phyloP scores from a whole-genome alignment of 2,888 invertebrate genomes.

The Eudemis profundana region DNA sequence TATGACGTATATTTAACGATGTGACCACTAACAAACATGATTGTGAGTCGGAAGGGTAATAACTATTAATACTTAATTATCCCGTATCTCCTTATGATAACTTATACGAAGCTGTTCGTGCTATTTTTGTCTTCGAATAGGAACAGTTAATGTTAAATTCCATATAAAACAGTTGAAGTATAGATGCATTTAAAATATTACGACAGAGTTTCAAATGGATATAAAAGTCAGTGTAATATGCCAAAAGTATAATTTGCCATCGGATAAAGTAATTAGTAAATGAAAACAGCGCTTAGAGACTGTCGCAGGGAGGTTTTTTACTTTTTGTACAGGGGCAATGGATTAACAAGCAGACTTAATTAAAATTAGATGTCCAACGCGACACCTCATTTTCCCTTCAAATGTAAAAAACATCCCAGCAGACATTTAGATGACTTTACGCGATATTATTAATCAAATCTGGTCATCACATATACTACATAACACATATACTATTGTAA shows the following conservation, averaged over 20 bases:
- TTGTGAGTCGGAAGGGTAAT: slow-evolving; percentile 83
- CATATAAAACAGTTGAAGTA: slow-evolving; percentile 67
- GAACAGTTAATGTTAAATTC: slow-evolving; percentile 72
- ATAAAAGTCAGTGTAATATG: slow-evolving; percentile 62
- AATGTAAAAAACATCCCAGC: slow-evolving; percentile 14
- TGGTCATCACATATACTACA: slow-evolving; percentile 71
- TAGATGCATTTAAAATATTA: slow-evolving; percentile 70
- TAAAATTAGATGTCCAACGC: slow-evolving; percentile 19
- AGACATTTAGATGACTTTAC: slow-evolving; percentile 47
- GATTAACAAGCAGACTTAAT: slow-evolving; percentile 34
- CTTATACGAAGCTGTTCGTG: slow-evolving; percentile 67
- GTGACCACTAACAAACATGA: slow-evolving; percentile 79
- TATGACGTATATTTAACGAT: slow-evolving; percentile 79
- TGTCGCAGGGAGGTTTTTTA: slow-evolving; percentile 42
- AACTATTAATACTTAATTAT: slow-evolving; percentile 68
- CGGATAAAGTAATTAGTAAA: slow-evolving; percentile 63
- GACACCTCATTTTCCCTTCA: slow-evolving; percentile 10
- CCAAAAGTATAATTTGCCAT: slow-evolving; percentile 70
- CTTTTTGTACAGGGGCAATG: slow-evolving; percentile 11
- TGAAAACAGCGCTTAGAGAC: slow-evolving; percentile 78
- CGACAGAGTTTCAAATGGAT: slow-evolving; percentile 59
- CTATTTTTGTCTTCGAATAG: slow-evolving; percentile 74
- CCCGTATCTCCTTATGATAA: slow-evolving; percentile 71
- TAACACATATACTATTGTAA: slow-evolving; percentile 77
- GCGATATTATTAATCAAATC: slow-evolving; percentile 68